Base-by-base conservation (phyloP, 2,888 invertebrate species). In the Patella caerulea region DNA sequence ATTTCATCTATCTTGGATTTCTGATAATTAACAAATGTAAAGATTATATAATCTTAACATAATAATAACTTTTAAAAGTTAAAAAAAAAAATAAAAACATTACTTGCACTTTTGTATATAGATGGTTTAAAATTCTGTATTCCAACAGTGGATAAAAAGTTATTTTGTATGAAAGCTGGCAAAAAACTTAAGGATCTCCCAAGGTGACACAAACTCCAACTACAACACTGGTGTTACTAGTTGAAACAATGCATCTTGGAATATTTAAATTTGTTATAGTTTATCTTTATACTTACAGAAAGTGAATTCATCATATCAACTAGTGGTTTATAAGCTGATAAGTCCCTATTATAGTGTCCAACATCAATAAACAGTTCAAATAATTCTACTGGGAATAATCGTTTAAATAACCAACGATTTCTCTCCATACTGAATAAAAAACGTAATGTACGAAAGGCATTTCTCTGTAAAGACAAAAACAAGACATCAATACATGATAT, bases 341-440 rank as follows among this genome's bases (percentile, higher is more conserved):
- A 83, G 55, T 92, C 90, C 77, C 89, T 86, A 72, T 91, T 90
- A 85, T 92, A 93, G 82, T 92, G 92, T 3, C 92, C 92, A 53
- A 92, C 86, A 82, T 92, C 92, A 24, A 92, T 91, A 84, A 93
- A 93, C 83, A 86, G 86, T 78, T 90, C 91, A 84, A 91, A 92
- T 78, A 92, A 83, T 7, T 89, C 86, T 0, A 91, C 85, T 3
- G 92, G 91, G 77, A 93, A 91, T 11, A 92, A 85, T 70, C 88
- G 86, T 82, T 92, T 92, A 83, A 92, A 91, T 53, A 90, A 84
- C 34, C 91, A 86, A 69, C 93, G 85, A 80, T 92, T 92, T 77
- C 92, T 81, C 79, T 93, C 92, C 87, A 91, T 89, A 78, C 92
- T 91, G 86, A 92, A 93, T 81, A 93, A 84, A 78, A 92, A 90